A percentile compares a stretch with the other conserved stretches of the same genome.
Evolutionary conservation across 1,140 invertebrate species (phyloP).

Genomic region (Tetramorium simillimum): DNA sequence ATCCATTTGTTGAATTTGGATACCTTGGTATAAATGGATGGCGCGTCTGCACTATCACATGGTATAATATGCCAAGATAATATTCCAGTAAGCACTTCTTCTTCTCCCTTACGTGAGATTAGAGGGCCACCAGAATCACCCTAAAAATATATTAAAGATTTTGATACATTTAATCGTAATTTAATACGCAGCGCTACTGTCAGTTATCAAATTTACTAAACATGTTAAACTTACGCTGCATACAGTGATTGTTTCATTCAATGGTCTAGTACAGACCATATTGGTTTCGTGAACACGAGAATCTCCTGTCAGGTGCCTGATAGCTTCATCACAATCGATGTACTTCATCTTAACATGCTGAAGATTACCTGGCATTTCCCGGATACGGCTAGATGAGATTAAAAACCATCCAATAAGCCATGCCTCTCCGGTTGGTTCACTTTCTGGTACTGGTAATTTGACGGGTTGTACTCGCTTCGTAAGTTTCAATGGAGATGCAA

Average conservation of each 20-base stretch:
- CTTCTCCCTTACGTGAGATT: background rate
- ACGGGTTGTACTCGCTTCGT: conserved; percentile 85
- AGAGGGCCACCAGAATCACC: conserved; percentile 89
- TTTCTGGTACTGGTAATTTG: conserved; percentile 80
- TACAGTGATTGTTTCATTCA: too few relatives aligned
- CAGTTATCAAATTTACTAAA: background rate
- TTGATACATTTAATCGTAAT: too few relatives aligned
- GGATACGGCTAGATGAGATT: conserved; percentile 54
- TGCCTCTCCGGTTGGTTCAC: conserved; percentile 76
- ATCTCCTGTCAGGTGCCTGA: too few relatives aligned
- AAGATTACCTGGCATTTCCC: conserved; percentile 43
- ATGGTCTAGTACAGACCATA: too few relatives aligned
- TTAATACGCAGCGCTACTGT: too few relatives aligned
- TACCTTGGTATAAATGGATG: conserved; percentile 68
- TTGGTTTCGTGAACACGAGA: too few relatives aligned
- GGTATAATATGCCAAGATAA: conserved; percentile 92
- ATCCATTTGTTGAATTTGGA: conserved; percentile 72
- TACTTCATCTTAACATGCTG: too few relatives aligned
- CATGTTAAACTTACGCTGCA: conserved; percentile 86
- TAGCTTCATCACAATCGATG: too few relatives aligned
- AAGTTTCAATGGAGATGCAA: conserved; percentile 71
- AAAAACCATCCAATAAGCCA: conserved; percentile 85
- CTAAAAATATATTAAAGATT: conserved; percentile 64
- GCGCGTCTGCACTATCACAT: conserved; percentile 89
- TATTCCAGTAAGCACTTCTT: conserved; percentile 81